A percentile compares a stretch with the other conserved stretches of the same genome.
Evolutionary conservation across 1,140 invertebrate species (phyloP).

Genomic region (Probaryconus sp.): DNA sequence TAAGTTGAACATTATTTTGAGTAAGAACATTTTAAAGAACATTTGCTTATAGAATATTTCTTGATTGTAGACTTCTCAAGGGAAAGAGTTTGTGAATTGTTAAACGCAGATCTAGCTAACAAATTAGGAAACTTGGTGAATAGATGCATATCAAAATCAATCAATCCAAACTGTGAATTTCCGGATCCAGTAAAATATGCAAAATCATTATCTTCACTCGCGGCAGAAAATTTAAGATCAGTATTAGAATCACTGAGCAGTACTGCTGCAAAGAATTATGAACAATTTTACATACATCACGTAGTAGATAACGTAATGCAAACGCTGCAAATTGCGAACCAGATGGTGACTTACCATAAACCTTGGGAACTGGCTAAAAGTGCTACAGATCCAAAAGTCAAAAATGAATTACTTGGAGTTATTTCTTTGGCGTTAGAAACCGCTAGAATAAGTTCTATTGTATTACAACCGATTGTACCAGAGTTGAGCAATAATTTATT

Average conservation of each 20-base stretch:
- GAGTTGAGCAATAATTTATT: slow-evolving; percentile 82
- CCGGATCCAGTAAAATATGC: slow-evolving; percentile 79
- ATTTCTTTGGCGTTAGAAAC: slow-evolving; percentile 91
- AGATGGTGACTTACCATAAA: slow-evolving; percentile 89
- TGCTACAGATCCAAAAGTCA: slow-evolving; percentile 71
- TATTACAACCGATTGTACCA: slow-evolving; percentile 92
- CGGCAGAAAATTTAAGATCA: slow-evolving; percentile 81
- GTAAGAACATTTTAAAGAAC: neutral
- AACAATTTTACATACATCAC: slow-evolving; percentile 89
- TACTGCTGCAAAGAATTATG: slow-evolving; percentile 83
- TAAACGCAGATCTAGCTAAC: slow-evolving; percentile 96
- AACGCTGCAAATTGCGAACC: slow-evolving; percentile 87
- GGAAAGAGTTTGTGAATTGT: slow-evolving; percentile 84
- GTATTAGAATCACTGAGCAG: slow-evolving; percentile 76
- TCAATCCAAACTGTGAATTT: slow-evolving; percentile 89
- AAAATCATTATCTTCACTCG: slow-evolving; percentile 79
- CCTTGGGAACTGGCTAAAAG: slow-evolving; percentile 91
- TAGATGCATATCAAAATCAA: slow-evolving; percentile 84
- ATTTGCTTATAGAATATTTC: slow-evolving; percentile 23
- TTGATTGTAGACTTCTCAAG: slow-evolving; percentile 89
- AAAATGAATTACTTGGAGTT: slow-evolving; percentile 83
- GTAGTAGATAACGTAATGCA: slow-evolving; percentile 88
- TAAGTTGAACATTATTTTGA: slow-evolving; percentile 80
- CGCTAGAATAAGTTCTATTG: slow-evolving; percentile 86
- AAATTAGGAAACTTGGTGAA: slow-evolving; percentile 94